Evolutionary conservation across 2,113 vertebrate species (phyloP).

Genomic region (Laticauda laticaudata): DNA sequence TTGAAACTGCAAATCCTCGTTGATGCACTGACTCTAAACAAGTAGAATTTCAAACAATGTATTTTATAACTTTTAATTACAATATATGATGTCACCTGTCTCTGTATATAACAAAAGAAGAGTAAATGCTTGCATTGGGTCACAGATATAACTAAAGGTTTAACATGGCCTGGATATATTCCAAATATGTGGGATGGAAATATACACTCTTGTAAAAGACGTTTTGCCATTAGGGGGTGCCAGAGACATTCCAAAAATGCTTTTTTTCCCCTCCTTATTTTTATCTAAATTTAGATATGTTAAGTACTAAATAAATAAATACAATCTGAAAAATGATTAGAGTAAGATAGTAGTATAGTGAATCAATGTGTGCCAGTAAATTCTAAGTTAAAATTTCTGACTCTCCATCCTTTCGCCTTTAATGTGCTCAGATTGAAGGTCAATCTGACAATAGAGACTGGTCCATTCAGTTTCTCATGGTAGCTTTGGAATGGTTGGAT

Average conservation of each 20-base stretch:
- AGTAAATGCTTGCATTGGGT: constrained; percentile 19
- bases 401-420: not conserved
- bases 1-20: not conserved
- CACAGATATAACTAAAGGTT: constrained; percentile 9
- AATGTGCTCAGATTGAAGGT: not conserved
- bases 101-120: not conserved
- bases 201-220: constrained; percentile 13
- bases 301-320: constrained; percentile 22
- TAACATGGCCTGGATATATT: not conserved
- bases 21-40: not conserved
- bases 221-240: constrained; percentile 66
- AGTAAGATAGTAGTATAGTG: not conserved
- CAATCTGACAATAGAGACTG: not conserved
- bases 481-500: not conserved
- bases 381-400: not conserved
- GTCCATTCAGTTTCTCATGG: not conserved
- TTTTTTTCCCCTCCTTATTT: not conserved
- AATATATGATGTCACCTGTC: not conserved
- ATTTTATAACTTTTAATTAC: not conserved
- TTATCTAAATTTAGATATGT: constrained; percentile 42
- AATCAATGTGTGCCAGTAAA: constrained; percentile 14
- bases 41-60: not conserved
- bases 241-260: constrained; percentile 51
- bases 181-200: not conserved
- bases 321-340: constrained; percentile 38